Evolutionary conservation across 2,888 invertebrate species (phyloP), one percentile per base, ranked within the genome.

Genomic region (Cecidostiba fungosa): DNA sequence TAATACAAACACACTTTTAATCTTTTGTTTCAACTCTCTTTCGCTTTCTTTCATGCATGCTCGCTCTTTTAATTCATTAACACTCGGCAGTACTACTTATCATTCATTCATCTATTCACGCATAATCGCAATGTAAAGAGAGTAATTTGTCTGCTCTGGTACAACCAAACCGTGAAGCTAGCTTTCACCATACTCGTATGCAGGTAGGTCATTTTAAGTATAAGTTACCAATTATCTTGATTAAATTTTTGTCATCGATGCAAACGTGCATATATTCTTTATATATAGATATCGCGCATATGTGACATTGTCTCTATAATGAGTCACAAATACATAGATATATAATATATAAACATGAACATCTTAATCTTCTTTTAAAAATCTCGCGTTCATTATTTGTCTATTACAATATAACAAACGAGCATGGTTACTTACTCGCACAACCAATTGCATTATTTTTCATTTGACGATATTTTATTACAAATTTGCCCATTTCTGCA

Each of bases 311-410:
- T 29, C 69, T 29, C 70, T 76, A 50, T 4, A 73, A 26, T 50
- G 54, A 36, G 36, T 29, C 69, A 77, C 8, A 59, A 54, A 84
- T 77, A 87, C 82, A 84, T 78, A 86, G 36, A 85, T 86, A 87
- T 73, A 85, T 85, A 83, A 88, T 87, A 88, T 86, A 85, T 87
- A 85, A 85, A 88, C 90, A 89, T 89, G 88, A 90, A 89, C 89
- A 89, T 89, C 88, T 90, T 69, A 90, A 90, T 89, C 90, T 26
- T 88, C 85, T 89, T 89, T 85, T 87, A 88, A 87, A 88, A 47
- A 77, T 29, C 19, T 47, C 43, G 23, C 39, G 26, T 29, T 76
- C 70, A 19, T 79, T 62, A 59, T 66, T 70, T 59, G 72, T 43
- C 29, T 70, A 66, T 69, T 32, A 77, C 72, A 8, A 54, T 69